phyloP scores from a whole-genome alignment of 2,797 vertebrate species.

The Phataginus tetradactyla region DNA sequence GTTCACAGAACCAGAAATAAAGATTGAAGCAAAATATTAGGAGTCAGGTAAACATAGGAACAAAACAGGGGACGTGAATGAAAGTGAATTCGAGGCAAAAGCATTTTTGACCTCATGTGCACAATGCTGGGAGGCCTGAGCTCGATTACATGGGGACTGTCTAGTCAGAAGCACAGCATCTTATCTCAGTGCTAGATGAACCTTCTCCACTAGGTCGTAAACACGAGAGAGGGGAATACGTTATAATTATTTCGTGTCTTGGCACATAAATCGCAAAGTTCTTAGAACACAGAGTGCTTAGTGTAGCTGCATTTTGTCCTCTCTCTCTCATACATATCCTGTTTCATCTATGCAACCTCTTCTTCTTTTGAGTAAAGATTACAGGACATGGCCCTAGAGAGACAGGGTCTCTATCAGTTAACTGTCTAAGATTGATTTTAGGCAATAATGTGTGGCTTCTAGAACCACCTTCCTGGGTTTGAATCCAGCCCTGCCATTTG shows the following conservation, averaged over 20 bases:
- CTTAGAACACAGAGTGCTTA: background rate
- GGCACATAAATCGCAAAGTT: background rate
- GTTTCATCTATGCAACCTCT: background rate
- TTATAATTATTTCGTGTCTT: background rate
- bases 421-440: background rate
- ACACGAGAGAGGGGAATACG: background rate
- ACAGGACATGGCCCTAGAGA: background rate
- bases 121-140: accelerated
- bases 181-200: background rate
- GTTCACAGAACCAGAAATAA: background rate
- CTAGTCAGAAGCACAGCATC: no score
- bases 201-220: background rate
- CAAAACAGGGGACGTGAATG: no score
- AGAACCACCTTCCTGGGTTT: background rate
- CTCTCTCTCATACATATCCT: background rate
- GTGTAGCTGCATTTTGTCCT: background rate
- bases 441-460: no score
- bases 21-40: background rate
- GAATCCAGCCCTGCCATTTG: background rate
- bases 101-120: accelerated
- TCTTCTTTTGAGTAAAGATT: background rate
- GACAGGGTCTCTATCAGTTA: background rate
- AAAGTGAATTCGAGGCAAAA: background rate
- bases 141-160: background rate
- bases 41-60: background rate